Evolutionary conservation across 2,113 vertebrate genomes (phyloP).

Genomic region (Cephalopterus ornatus): DNA sequence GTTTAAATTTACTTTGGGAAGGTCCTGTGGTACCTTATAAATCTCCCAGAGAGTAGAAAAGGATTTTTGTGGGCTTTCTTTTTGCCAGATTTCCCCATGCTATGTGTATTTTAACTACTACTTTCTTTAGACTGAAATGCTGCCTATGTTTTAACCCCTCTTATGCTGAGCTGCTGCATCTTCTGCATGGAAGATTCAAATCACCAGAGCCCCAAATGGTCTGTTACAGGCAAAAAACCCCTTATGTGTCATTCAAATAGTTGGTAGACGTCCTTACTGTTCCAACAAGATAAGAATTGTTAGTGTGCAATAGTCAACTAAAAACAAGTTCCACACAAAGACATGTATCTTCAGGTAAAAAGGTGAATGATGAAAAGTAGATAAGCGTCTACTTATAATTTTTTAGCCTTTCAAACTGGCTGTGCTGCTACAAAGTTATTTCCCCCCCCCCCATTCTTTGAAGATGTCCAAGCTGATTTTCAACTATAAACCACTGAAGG

Average conservation of each 20-base stretch:
- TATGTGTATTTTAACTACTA: conserved; percentile 9
- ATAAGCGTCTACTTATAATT: fast-evolving
- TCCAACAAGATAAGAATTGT: neutral
- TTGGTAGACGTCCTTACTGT: neutral
- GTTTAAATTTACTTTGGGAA: conserved; percentile 1
- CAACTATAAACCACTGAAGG: neutral
- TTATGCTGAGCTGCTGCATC: neutral
- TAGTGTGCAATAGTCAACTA: neutral
- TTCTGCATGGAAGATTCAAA: neutral
- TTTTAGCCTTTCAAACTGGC: neutral
- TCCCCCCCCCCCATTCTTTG: neutral
- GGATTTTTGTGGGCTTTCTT: conserved; percentile 46
- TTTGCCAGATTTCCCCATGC: neutral
- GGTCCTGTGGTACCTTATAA: conserved; percentile 18
- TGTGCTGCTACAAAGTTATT: neutral
- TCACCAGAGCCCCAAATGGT: neutral
- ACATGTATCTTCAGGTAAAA: neutral
- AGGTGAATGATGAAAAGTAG: neutral
- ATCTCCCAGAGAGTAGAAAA: conserved; percentile 18
- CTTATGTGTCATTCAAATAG: neutral
- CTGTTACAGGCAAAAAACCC: neutral
- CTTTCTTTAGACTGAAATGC: neutral
- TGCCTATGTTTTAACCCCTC: conserved; percentile 3
- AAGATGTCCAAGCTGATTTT: neutral
- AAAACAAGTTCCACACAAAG: neutral